Base-by-base conservation (phyloP, 1,140 invertebrate species). In the Metopolophium dirhodum region DNA sequence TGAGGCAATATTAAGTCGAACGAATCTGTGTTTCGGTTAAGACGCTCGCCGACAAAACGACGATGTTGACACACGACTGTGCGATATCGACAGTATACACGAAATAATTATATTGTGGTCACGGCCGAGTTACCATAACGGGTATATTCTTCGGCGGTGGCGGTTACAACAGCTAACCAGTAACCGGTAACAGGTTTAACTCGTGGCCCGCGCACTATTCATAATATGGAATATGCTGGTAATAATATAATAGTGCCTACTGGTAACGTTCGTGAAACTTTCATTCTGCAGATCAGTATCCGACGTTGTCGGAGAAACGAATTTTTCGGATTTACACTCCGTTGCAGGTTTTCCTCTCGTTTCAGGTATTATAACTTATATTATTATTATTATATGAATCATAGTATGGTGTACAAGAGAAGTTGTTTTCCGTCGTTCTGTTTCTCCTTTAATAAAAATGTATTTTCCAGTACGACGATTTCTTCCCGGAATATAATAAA, bases 401-500 rank as follows among this genome's bases (percentile, higher is more conserved):
- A 35, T 77, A 7, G 4, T 77, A 77, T 18, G 18, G n/a, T 77
- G 1, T 77, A n/a, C 1, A 68, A 77, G n/a, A 77, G 4, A 8
- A n/a, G 30, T 77, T 11, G 18, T 77, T 87, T 47, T 51, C 49
- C 6, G 20, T 37, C 9, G 37, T 45, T 45, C 3, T 45, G 83
- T 85, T 85, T 85, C 37, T 85, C 23, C 35, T 83, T 83, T 83
- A 83, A 83, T 88, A 88, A 51, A 20, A 88, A 88, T 18, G n/a
- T 41, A n/a, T 88, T 88, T 88, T 88, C 86, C 86, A 88, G 47
- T 88, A n/a, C 26, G 86, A 88, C 47, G 45, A 47, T 49, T 87
- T 47, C 6, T 87, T 87, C 85, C 45, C 11, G 85, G 85, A 87
- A 87, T 87, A 87, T 20, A n/a, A 49, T 87, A 47, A 26, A 77